Evolutionary conservation across 2,888 invertebrate genomes (phyloP).

Genomic region (Caenorhabditis virilis): DNA sequence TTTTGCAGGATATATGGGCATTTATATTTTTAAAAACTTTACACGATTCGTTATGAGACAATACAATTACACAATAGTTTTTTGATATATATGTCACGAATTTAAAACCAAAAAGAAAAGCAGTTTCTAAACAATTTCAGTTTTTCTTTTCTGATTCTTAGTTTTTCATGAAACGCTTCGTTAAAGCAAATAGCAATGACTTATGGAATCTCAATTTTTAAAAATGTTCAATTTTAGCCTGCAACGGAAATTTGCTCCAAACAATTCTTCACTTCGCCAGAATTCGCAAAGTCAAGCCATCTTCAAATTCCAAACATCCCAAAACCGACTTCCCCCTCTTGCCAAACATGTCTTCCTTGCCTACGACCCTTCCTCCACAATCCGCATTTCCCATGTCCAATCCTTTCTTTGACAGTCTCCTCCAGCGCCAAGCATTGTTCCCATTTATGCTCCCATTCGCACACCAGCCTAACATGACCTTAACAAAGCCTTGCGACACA

Average conservation of each 20-base stretch:
- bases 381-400: slow-evolving; percentile 9
- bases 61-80: no score
- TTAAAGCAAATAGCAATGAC: no score
- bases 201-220: background rate
- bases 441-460: slow-evolving; percentile 26
- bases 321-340: no score
- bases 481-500: slow-evolving; percentile 13
- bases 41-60: no score
- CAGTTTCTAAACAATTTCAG: no score
- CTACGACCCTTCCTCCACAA: background rate
- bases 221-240: slow-evolving; percentile 71
- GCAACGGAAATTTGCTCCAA: slow-evolving; percentile 86
- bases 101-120: no score
- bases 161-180: no score
- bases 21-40: no score
- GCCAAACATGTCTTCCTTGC: slow-evolving; percentile 1
- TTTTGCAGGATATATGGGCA: no score
- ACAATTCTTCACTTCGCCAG: slow-evolving; percentile 82
- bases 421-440: slow-evolving; percentile 13
- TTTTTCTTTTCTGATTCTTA: no score
- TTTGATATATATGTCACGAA: no score
- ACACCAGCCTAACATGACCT: slow-evolving; percentile 7
- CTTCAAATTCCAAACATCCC: background rate
- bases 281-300: slow-evolving; percentile 31
- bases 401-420: slow-evolving; percentile 40